These are phyloP conservation scores for Harmothoe impar DNA, from an alignment of 2,888 invertebrate species.

Conservation along the genomic window DNA sequence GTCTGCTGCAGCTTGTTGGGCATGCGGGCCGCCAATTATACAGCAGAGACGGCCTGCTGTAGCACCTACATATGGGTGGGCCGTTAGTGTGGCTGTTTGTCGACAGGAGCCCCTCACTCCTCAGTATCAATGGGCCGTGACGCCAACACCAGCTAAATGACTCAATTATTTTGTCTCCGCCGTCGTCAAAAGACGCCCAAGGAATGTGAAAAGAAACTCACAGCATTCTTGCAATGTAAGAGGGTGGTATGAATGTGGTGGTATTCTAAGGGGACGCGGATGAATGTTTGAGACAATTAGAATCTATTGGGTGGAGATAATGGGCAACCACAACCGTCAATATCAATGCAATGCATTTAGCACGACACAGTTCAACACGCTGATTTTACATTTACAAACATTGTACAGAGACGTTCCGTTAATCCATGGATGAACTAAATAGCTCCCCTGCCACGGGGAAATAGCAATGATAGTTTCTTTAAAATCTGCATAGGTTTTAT, in stretches of 20 bases:
- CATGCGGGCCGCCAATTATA: conserved; percentile 38
- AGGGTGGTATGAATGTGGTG: too few species aligned
- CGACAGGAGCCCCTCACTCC: background rate
- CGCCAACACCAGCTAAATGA: conserved; percentile 4
- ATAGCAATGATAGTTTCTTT: too few species aligned
- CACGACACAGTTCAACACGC: background rate
- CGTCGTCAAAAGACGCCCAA: background rate
- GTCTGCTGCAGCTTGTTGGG: background rate
- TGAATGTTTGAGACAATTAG: background rate
- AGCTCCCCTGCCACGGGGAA: too few species aligned
- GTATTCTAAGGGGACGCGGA: too few species aligned
- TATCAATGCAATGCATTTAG: too few species aligned
- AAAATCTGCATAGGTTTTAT: too few species aligned
- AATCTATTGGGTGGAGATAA: background rate
- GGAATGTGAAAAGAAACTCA: background rate
- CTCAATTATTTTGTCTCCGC: conserved; percentile 36
- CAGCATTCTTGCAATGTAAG: background rate
- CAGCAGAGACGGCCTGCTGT: background rate
- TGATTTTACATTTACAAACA: background rate
- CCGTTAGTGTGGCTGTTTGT: background rate
- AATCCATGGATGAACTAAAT: too few species aligned
- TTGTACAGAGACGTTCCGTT: background rate
- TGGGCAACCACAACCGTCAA: background rate
- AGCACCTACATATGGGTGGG: background rate
- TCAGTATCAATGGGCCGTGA: conserved; percentile 1